These are phyloP conservation scores for Dioctria rufipes DNA, from an alignment of 2,888 invertebrate genomes.

Conservation along the genomic window DNA sequence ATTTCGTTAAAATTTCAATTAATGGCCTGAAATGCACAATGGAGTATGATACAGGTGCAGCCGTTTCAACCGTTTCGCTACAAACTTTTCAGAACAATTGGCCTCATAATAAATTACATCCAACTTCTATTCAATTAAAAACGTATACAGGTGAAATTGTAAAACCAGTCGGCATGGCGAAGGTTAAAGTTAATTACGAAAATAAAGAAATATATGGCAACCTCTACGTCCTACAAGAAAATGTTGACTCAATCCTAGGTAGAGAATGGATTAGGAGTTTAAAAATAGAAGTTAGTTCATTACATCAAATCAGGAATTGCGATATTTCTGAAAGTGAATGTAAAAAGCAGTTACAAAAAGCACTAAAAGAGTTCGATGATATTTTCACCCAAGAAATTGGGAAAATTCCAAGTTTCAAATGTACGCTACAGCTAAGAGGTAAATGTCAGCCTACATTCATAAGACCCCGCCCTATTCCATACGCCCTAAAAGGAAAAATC, in stretches of 20 bases:
- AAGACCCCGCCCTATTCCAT: too few species aligned
- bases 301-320: background rate
- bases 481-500: too few species aligned
- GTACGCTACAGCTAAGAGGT: too few species aligned
- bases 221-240: background rate
- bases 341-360: background rate
- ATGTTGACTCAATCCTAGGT: conserved; percentile 3
- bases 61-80: background rate
- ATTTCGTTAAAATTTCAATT: background rate
- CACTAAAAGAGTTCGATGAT: background rate
- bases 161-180: background rate
- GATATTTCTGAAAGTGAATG: background rate
- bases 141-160: background rate
- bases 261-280: conserved; percentile 4
- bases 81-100: background rate
- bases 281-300: background rate
- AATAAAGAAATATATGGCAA: background rate
- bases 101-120: background rate
- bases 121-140: background rate
- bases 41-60: background rate
- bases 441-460: background rate
- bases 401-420: background rate
- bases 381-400: conserved; percentile 4
- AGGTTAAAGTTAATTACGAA: background rate
- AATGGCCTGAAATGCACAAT: background rate